phyloP scores from a whole-genome alignment of 2,888 invertebrate species.

The Ephialtes manifestator region DNA sequence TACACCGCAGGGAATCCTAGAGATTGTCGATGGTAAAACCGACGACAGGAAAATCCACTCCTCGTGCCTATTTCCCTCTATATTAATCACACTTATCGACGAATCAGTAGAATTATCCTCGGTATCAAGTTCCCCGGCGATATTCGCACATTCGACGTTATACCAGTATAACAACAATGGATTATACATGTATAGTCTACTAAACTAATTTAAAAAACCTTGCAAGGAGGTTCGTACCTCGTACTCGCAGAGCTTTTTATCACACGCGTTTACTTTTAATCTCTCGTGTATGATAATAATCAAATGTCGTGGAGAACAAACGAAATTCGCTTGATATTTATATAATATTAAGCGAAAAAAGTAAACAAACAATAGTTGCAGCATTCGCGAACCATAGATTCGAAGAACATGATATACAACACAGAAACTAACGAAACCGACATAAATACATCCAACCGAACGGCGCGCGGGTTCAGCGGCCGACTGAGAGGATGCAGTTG shows the following conservation, averaged over 20 bases:
- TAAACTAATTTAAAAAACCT: slow-evolving; percentile 26
- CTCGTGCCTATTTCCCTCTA: slow-evolving; percentile 10
- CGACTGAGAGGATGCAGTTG: slow-evolving; percentile 84
- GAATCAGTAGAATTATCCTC: not conserved
- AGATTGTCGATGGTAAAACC: slow-evolving; percentile 17
- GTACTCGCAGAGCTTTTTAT: slow-evolving; percentile 24
- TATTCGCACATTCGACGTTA: slow-evolving; percentile 12
- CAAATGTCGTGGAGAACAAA: not conserved
- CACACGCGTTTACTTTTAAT: slow-evolving; percentile 17
- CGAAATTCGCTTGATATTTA: no score
- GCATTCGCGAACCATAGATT: slow-evolving; percentile 20
- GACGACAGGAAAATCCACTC: slow-evolving; percentile 62
- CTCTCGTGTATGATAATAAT: not conserved
- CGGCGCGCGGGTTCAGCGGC: slow-evolving; percentile 86
- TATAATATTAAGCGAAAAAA: not conserved
- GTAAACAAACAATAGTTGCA: slow-evolving; percentile 9
- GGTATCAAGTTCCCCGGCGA: slow-evolving; percentile 36
- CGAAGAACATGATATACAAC: slow-evolving; percentile 41
- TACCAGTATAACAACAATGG: not conserved
- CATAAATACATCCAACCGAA: slow-evolving; percentile 72
- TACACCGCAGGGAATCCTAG: slow-evolving; percentile 42
- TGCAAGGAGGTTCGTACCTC: slow-evolving; percentile 53
- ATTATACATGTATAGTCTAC: not conserved
- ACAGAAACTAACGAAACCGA: slow-evolving; percentile 57
- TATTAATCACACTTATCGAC: slow-evolving; percentile 30